Conservation (phyloP, 1,140 invertebrate genomes). For the Drosophila varians region DNA sequence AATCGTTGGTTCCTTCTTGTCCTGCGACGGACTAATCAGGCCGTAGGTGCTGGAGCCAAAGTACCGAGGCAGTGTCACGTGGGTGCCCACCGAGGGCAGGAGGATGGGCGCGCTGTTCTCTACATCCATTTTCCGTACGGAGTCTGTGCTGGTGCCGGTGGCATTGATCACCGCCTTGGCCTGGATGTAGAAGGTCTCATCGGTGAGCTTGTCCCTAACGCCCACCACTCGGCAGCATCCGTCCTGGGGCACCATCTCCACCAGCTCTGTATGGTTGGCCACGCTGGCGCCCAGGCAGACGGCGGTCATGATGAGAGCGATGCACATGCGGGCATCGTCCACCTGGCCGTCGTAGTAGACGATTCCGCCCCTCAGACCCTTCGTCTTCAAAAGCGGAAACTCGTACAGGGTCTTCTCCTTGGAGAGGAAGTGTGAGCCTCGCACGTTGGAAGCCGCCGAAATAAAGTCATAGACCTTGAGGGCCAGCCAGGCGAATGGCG, state of each 20-base stretch:
- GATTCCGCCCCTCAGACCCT: constrained; percentile 45
- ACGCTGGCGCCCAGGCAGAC: constrained; percentile 46
- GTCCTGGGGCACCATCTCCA: constrained; percentile 10
- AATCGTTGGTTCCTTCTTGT: constrained; percentile 9
- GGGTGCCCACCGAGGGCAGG: constrained; percentile 34
- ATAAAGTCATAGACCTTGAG: constrained; percentile 60
- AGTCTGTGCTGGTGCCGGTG: constrained; percentile 51
- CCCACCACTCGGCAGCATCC: constrained; percentile 29
- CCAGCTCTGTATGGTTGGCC: constrained; percentile 41
- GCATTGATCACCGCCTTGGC: constrained; percentile 54
- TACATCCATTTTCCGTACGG: constrained; percentile 42
- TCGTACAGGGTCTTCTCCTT: constrained; percentile 35
- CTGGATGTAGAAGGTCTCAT: constrained; percentile 20
- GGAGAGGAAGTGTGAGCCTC: constrained; percentile 48
- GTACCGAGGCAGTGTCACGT: constrained; percentile 47
- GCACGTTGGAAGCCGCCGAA: constrained; percentile 47
- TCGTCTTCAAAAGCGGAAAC: constrained; percentile 47
- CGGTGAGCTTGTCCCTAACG: constrained; percentile 28
- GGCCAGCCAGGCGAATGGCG: constrained; percentile 54
- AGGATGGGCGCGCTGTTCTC: constrained; percentile 26
- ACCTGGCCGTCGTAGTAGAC: constrained; percentile 67
- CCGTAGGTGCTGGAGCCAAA: constrained; percentile 54
- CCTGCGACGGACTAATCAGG: constrained; percentile 29
- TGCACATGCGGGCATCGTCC: constrained; percentile 67
- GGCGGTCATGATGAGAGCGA: constrained; percentile 54